Conservation (phyloP, 2,113 vertebrate species). For the Nematolebias whitei region DNA sequence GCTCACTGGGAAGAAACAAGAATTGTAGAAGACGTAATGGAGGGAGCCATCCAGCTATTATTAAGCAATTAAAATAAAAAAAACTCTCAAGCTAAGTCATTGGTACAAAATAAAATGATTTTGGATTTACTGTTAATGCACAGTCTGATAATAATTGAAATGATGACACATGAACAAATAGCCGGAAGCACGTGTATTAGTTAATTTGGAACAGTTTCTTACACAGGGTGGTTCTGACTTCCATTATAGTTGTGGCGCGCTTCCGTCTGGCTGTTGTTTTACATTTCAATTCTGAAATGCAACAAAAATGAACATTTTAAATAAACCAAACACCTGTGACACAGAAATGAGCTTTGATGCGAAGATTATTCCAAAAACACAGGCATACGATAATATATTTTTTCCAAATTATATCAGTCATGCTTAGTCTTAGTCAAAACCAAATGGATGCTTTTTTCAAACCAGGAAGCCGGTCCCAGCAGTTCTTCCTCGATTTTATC, state of each 20-base stretch:
- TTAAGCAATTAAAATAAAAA: too few relatives aligned
- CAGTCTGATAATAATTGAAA: neutral
- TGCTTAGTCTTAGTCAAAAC: too few relatives aligned
- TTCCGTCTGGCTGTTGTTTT: conserved; percentile 28
- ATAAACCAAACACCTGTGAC: neutral
- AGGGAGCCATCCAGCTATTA: neutral
- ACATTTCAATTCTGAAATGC: conserved; percentile 72
- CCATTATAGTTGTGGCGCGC: conserved; percentile 50
- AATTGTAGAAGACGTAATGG: neutral
- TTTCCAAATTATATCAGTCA: too few relatives aligned
- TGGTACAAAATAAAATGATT: too few relatives aligned
- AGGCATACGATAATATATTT: too few relatives aligned
- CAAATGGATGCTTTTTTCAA: too few relatives aligned
- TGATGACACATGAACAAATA: accelerated
- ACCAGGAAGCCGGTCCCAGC: too few relatives aligned
- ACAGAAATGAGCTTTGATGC: neutral
- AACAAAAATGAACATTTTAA: neutral
- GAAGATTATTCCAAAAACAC: too few relatives aligned
- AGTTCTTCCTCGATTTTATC: too few relatives aligned
- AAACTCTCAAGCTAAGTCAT: too few relatives aligned
- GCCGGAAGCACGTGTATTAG: accelerated
- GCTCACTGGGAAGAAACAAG: conserved; percentile 59
- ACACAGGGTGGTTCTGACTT: conserved; percentile 65
- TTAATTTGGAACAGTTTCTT: conserved; percentile 7
- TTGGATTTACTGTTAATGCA: neutral